Base-by-base conservation (phyloP, 2,888 invertebrate species). In the Spatulosminthurus flaviceps region DNA sequence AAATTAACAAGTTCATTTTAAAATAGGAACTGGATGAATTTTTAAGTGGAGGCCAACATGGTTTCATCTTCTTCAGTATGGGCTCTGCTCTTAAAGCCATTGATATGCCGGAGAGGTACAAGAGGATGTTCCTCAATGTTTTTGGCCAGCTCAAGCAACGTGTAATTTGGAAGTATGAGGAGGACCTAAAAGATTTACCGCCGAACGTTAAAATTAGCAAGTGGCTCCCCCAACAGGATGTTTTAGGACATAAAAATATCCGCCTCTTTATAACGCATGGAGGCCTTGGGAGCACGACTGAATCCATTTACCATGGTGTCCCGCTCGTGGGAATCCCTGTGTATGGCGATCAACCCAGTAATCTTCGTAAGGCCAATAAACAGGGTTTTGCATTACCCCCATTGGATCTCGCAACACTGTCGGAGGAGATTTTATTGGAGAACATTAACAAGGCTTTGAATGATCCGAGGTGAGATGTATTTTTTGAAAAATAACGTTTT, bases 101-200 rank as follows among this genome's bases (percentile, higher is more conserved):
- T 34, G 34, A 34, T 34, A 94, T 95, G 94, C 94, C 95, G 0
- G 91, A 93, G 74, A 90, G 92, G 2, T 89, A 92, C 0, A 91
- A 93, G 77, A 90, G 90, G 42, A 89, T 93, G 86, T 90, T 95
- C 76, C 90, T 94, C 21, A 90, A 92, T 43, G 94, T 93, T 0
- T 91, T 95, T 85, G 91, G 92, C 0, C 91, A 92, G 28, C 88
- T 95, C 42, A 94, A 94, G 0, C 94, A 94, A 86, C 90, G 93
- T 83, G 93, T 95, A 22, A 88, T 95, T 0, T 95, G 95, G 95
- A 95, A 95, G 87, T 94, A 93, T 88, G 94, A 94, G 85, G 91
- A 90, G 0, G 90, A 92, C 26, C 86, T 91, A 83, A 88, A 89
- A 0, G 88, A 88, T 28, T 89, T 92, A 83, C 90, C 91, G 34